These are phyloP conservation scores for Heterotis niloticus DNA, from an alignment of 2,113 vertebrate species.

Conservation along the genomic window DNA sequence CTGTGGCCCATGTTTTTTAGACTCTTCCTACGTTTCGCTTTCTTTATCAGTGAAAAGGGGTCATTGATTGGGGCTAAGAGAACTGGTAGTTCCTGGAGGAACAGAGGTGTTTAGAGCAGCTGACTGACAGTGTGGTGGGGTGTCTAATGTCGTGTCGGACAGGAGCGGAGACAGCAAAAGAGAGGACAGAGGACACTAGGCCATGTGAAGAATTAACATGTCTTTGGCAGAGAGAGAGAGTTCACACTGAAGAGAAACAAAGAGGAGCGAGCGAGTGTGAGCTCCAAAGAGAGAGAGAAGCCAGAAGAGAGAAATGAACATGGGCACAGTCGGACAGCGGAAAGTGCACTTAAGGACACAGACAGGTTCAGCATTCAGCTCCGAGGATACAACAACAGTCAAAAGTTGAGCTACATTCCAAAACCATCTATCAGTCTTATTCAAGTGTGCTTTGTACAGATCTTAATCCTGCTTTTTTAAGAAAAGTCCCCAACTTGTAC, in stretches of 20 bases:
- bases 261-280: no score
- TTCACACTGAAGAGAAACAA: not conserved
- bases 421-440: slow-evolving; percentile 29
- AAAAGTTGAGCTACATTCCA: slow-evolving; percentile 24
- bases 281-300: no score
- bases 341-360: no score
- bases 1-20: not conserved
- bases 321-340: no score
- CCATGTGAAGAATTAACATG: not conserved
- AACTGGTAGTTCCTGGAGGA: slow-evolving; percentile 40
- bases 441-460: no score
- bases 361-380: no score
- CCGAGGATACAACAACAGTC: no score
- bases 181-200: not conserved
- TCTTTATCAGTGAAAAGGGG: slow-evolving; percentile 47
- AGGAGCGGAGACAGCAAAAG: not conserved
- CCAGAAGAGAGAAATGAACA: no score
- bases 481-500: no score
- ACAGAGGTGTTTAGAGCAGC: slow-evolving; percentile 40
- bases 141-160: slow-evolving; percentile 23
- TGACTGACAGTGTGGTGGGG: slow-evolving; percentile 43
- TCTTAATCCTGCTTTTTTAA: no score
- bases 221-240: not conserved
- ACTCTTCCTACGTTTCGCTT: slow-evolving; percentile 19
- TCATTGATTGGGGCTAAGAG: slow-evolving; percentile 47